Percentiles rank a stretch among this genome's conserved stretches.
Conservation (phyloP, 2,113 vertebrate genomes). For the Tiliqua scincoides region DNA sequence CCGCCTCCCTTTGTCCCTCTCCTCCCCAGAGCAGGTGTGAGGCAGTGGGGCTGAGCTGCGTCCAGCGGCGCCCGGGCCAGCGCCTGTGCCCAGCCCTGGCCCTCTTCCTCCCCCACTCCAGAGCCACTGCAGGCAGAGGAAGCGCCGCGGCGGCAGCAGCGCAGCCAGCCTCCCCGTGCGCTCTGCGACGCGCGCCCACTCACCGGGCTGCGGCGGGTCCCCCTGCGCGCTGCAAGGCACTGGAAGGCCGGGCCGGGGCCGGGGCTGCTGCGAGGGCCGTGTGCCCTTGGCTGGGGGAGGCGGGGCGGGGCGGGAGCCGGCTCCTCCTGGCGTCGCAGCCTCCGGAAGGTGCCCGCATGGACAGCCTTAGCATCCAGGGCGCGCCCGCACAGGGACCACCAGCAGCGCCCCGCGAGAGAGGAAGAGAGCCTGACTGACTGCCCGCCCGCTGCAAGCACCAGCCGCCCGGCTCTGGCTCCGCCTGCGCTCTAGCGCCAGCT, state of each 20-base stretch:
- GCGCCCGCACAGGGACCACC: too few relatives aligned
- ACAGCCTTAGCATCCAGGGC: too few relatives aligned
- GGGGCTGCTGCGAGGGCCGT: slow-evolving; percentile 34
- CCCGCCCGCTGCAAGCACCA: not conserved
- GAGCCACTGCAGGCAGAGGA: slow-evolving; percentile 7
- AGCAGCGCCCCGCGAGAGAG: too few relatives aligned
- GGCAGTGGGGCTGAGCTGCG: not conserved
- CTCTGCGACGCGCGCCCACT: slow-evolving; percentile 45
- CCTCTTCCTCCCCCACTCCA: not conserved
- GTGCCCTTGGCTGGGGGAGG: slow-evolving; percentile 41
- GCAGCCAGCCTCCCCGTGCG: not conserved
- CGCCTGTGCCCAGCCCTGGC: not conserved
- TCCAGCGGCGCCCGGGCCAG: not conserved
- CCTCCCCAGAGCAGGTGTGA: not conserved
- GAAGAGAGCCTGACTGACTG: too few relatives aligned
- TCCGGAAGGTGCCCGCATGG: too few relatives aligned
- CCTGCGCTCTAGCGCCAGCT: slow-evolving; percentile 41
- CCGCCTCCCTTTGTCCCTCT: not conserved
- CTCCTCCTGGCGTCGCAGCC: slow-evolving; percentile 33
- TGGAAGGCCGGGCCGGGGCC: not conserved
- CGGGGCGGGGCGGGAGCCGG: not conserved
- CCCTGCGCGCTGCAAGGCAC: not conserved
- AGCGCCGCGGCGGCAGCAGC: not conserved
- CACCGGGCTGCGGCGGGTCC: slow-evolving; percentile 38
- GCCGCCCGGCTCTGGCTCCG: not conserved